Percentiles rank a stretch among this genome's conserved stretches.
phyloP scores from a whole-genome alignment of 2,888 invertebrate species.

The Neoascia interrupta region DNA sequence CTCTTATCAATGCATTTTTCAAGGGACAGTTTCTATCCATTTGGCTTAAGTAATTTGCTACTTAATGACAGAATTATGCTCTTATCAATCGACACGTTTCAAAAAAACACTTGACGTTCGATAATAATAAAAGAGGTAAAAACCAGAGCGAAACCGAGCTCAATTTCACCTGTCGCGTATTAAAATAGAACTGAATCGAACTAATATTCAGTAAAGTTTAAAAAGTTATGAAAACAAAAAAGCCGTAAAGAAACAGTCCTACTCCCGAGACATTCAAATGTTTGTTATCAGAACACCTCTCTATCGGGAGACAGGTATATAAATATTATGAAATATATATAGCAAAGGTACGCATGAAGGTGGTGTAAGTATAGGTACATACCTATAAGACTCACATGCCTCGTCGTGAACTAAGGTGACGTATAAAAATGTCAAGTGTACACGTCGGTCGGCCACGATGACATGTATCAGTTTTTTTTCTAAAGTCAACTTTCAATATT shows the following conservation, averaged over 20 bases:
- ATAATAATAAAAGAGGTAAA: background rate
- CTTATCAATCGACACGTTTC: background rate
- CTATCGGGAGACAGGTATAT: constrained; percentile 40
- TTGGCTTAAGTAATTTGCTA: constrained; percentile 80
- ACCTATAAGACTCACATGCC: background rate
- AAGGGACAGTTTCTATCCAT: constrained; percentile 78
- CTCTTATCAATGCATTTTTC: constrained; percentile 73
- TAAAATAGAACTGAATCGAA: constrained; percentile 77
- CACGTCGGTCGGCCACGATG: constrained; percentile 61
- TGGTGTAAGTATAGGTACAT: constrained; percentile 4
- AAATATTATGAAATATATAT: constrained; percentile 16
- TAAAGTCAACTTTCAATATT: constrained; percentile 47
- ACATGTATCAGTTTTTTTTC: constrained; percentile 29
- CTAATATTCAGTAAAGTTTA: constrained; percentile 76
- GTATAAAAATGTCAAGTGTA: constrained; percentile 41
- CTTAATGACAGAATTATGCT: constrained; percentile 64
- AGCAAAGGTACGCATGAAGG: constrained; percentile 8
- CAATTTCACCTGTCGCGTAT: constrained; percentile 78
- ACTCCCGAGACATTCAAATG: constrained; percentile 42
- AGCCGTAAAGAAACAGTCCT: background rate
- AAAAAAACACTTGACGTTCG: background rate
- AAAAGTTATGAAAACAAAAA: constrained; percentile 72
- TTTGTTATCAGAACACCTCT: constrained; percentile 60
- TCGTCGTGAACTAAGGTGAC: constrained; percentile 22
- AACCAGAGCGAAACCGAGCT: constrained; percentile 27